Conservation (phyloP, 1,140 invertebrate species). For the Solenopsis invicta region DNA sequence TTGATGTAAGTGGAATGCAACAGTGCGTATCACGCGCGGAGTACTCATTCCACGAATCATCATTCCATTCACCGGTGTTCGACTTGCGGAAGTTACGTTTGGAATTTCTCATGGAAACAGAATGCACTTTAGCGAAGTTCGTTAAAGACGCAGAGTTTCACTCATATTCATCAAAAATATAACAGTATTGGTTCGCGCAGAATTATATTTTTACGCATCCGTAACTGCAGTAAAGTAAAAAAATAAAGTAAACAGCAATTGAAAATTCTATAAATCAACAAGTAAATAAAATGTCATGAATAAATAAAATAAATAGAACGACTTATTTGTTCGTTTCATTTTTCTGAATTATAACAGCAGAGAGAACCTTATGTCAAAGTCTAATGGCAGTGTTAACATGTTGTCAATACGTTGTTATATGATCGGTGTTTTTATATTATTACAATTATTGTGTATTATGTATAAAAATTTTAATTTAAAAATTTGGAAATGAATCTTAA, state of each 20-base stretch:
- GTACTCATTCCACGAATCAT: constrained; percentile 63
- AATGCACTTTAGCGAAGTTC: constrained; percentile 42
- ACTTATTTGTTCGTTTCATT: not conserved
- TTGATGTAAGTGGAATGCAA: constrained; percentile 62
- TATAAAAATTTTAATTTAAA: not conserved
- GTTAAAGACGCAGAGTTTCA: constrained; percentile 24
- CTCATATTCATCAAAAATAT: constrained; percentile 10
- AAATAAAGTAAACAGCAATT: not conserved
- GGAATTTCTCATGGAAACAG: constrained; percentile 39
- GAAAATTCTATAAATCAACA: not conserved
- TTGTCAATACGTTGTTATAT: not conserved
- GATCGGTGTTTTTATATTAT: not conserved
- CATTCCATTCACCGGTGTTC: constrained; percentile 57
- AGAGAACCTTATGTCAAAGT: constrained; percentile 1
- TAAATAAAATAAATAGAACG: not conserved
- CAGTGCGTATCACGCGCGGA: constrained; percentile 61
- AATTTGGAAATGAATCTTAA: constrained; percentile 7
- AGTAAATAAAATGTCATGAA: not conserved
- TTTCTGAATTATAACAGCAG: not conserved
- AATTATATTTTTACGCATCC: not conserved
- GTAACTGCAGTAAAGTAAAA: not conserved
- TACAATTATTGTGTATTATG: not conserved
- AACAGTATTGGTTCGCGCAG: not conserved
- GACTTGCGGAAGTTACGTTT: constrained; percentile 59
- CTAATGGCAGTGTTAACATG: not conserved